Base-by-base conservation (phyloP, 2,888 invertebrate species). In the Physocephala rufipes region DNA sequence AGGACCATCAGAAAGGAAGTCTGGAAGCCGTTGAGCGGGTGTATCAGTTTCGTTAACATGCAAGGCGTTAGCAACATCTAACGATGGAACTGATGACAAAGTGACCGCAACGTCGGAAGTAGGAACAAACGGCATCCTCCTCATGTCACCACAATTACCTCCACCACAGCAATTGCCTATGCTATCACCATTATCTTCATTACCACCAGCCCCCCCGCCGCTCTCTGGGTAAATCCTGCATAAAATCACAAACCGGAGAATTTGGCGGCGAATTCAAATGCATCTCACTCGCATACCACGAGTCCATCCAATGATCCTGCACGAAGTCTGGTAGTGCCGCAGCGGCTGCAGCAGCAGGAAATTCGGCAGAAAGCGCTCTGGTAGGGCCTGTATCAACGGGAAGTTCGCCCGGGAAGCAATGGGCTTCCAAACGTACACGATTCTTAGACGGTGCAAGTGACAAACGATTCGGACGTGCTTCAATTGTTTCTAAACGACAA, bases 231-330 rank as follows among this genome's bases (percentile, higher is more conserved):
- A 78, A 63, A 74, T 81, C 82, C 28, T 82, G 81, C 9, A 79
- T 78, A 73, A 81, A 81, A 69, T 80, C 81, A 43, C 74, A 74
- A 36, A 80, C 74, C 0, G 84, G 82, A 0, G 86, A 85, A 58
- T 82, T 84, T 2, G 83, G 83, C 9, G 84, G 82, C 36, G 86
- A 85, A 61, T 80, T 81, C 1, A 81, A 78, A 71, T 83, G 82
- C 76, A 82, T 81, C 2, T 83, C 84, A 72, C 83, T 83, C 30
- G 78, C 79, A 75, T 84, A 83, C 83, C 85, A 85, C 79, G 94
- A 92, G 51, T 95, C 91, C 77, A 94, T 89, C 84, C 95, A 89
- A 85, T 95, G 95, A 85, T 95, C 95, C 83, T 95, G 95, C 67
- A 95, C 95, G 86, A 95, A 95, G 84, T 95, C 95, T 0, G 95